Evolutionary conservation across 92 coral and sea anemone genomes (phyloP).

Genomic region (Porites divaricata): DNA sequence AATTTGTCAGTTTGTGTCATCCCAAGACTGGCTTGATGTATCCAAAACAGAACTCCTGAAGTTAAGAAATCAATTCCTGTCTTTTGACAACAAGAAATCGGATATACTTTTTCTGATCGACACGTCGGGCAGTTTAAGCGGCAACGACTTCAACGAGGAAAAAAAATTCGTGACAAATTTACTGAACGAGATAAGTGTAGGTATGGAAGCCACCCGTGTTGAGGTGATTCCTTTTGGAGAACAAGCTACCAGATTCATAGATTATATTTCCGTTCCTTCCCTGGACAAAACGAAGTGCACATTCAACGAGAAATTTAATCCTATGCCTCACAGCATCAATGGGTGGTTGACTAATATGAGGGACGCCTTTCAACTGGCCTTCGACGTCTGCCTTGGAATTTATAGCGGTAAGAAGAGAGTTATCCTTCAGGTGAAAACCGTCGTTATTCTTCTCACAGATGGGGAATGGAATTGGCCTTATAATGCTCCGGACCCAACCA

Average conservation of each 20-base stretch:
- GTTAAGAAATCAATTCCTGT: not conserved
- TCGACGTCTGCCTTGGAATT: conserved; percentile 46
- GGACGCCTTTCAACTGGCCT: conserved; percentile 61
- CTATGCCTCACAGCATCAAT: conserved; percentile 22
- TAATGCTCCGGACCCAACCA: conserved; percentile 40
- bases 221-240: conserved; percentile 78
- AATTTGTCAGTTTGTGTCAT: conserved; percentile 3
- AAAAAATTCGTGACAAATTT: conserved; percentile 70
- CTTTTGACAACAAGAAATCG: conserved; percentile 41
- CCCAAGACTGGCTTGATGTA: conserved; percentile 13
- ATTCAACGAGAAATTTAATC: conserved; percentile 65
- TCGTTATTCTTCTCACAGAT: conserved; percentile 74
- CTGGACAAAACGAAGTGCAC: conserved; percentile 68
- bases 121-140: conserved; percentile 74
- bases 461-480: conserved; percentile 71
- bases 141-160: conserved; percentile 53
- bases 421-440: no score
- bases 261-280: conserved; percentile 57
- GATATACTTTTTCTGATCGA: conserved; percentile 80
- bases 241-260: conserved; percentile 44
- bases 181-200: conserved; percentile 72
- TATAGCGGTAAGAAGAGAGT: conserved; percentile 47
- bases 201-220: conserved; percentile 75
- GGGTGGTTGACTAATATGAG: conserved; percentile 70
- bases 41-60: not conserved